These are phyloP conservation scores for Acleris sparsana DNA, from an alignment of 2,888 invertebrate species.

Conservation along the genomic window DNA sequence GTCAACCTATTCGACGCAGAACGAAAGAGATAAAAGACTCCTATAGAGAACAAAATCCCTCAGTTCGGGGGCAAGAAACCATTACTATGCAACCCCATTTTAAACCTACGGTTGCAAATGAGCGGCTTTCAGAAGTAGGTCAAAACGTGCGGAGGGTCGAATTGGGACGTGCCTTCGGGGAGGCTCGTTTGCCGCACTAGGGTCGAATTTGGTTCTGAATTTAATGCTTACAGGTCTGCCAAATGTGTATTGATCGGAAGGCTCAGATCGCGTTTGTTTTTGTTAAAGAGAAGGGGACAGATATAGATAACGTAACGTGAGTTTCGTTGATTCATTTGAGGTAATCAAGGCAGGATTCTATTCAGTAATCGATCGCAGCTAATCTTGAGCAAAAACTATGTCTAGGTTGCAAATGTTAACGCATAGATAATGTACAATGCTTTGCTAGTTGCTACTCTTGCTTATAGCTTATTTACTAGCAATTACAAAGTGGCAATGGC, in stretches of 20 bases:
- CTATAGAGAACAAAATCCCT: conserved; percentile 44
- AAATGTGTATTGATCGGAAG: conserved; percentile 35
- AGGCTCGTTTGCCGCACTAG: conserved; percentile 53
- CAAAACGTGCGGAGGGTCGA: conserved; percentile 73
- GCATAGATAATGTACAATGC: background rate
- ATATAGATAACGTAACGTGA: conserved; percentile 4
- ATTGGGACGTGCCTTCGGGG: conserved; percentile 74
- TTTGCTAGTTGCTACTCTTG: background rate
- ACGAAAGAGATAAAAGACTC: conserved; percentile 50
- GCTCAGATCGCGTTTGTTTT: conserved; percentile 11
- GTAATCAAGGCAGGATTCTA: background rate
- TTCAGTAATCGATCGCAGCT: background rate
- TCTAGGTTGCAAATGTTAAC: no score
- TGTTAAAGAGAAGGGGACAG: conserved; percentile 14
- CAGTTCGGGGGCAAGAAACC: conserved; percentile 61
- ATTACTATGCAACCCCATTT: conserved; percentile 76
- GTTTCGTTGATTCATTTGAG: background rate
- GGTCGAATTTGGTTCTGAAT: conserved; percentile 45
- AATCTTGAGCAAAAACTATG: background rate
- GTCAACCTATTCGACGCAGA: conserved; percentile 35
- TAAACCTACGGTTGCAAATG: conserved; percentile 73
- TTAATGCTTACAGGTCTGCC: conserved; percentile 34
- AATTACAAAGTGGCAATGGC: conserved; percentile 11
- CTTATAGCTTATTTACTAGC: conserved; percentile 7
- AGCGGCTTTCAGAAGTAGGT: conserved; percentile 76